phyloP scores from a whole-genome alignment of 2,888 invertebrate genomes.

The Chrysomela aeneicollis region DNA sequence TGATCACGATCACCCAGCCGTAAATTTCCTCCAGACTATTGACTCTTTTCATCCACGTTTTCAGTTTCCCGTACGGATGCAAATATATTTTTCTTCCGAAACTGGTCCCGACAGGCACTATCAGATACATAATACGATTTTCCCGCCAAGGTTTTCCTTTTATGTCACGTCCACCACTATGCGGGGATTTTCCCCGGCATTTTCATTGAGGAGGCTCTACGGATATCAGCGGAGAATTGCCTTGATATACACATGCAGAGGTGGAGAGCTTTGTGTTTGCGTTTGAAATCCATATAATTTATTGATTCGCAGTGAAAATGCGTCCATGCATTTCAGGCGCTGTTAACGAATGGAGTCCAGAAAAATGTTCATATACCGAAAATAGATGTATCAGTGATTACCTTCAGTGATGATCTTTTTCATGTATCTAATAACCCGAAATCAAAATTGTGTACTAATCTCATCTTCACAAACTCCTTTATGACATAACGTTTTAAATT shows the following conservation, averaged over 20 bases:
- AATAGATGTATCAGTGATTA: no score
- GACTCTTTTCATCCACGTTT: not conserved
- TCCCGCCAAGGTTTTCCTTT: not conserved
- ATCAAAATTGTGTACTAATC: no score
- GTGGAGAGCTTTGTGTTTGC: not conserved
- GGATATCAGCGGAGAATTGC: not conserved
- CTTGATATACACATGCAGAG: not conserved
- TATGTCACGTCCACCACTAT: not conserved
- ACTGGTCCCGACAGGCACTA: not conserved
- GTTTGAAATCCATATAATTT: not conserved
- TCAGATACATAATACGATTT: not conserved
- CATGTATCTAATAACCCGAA: no score
- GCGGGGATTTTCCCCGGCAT: not conserved
- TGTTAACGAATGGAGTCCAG: no score
- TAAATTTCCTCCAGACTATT: not conserved
- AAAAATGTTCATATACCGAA: no score
- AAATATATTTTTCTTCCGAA: not conserved
- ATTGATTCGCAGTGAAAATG: not conserved
- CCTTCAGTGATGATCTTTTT: no score
- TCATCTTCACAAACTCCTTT: no score
- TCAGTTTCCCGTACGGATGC: not conserved
- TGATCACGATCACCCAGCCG: not conserved
- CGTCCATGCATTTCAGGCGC: no score
- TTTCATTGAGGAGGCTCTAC: not conserved
- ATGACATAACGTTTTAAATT: no score